phyloP scores from a whole-genome alignment of 1,140 invertebrate species.

The Armadillidium nasatum region DNA sequence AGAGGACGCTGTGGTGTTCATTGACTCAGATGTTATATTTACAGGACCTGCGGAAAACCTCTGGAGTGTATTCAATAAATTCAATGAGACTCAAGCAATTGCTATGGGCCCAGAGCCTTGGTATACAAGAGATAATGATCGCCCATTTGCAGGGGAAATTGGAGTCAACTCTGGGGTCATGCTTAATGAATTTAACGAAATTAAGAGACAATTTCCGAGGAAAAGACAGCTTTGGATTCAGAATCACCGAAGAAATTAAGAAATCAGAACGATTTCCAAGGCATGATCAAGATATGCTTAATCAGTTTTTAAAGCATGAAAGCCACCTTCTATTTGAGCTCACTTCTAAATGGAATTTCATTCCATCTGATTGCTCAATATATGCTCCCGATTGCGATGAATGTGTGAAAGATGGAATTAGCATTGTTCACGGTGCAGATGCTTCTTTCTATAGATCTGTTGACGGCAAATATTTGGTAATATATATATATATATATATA shows the following conservation, averaged over 20 bases:
- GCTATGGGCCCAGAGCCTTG: slow-evolving; percentile 35
- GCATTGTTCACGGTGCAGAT: slow-evolving; percentile 29
- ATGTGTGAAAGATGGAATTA: slow-evolving; percentile 17
- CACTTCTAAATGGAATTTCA: slow-evolving; percentile 33
- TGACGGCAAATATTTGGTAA: slow-evolving; percentile 30
- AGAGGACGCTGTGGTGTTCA: slow-evolving; percentile 30
- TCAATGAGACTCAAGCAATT: slow-evolving; percentile 19
- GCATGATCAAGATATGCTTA: slow-evolving; percentile 39
- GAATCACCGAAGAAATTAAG: slow-evolving; percentile 16
- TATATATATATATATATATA: background rate
- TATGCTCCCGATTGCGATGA: slow-evolving; percentile 26
- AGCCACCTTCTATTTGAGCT: slow-evolving; percentile 33
- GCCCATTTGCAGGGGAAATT: slow-evolving; percentile 28
- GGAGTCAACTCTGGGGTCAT: slow-evolving; percentile 38
- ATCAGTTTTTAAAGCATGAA: slow-evolving; percentile 29
- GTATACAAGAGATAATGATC: slow-evolving; percentile 29
- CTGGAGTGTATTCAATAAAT: slow-evolving; percentile 26
- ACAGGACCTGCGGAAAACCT: slow-evolving; percentile 35
- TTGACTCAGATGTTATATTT: slow-evolving; percentile 37
- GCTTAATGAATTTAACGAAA: slow-evolving; percentile 32
- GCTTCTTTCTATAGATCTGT: slow-evolving; percentile 28
- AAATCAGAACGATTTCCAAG: slow-evolving; percentile 19
- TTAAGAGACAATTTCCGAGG: slow-evolving; percentile 9
- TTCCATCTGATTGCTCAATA: slow-evolving; percentile 23
- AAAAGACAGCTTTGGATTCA: slow-evolving; percentile 25